Base-by-base conservation (phyloP, 2,888 invertebrate genomes). In the Xestoiulus laeticollis region DNA sequence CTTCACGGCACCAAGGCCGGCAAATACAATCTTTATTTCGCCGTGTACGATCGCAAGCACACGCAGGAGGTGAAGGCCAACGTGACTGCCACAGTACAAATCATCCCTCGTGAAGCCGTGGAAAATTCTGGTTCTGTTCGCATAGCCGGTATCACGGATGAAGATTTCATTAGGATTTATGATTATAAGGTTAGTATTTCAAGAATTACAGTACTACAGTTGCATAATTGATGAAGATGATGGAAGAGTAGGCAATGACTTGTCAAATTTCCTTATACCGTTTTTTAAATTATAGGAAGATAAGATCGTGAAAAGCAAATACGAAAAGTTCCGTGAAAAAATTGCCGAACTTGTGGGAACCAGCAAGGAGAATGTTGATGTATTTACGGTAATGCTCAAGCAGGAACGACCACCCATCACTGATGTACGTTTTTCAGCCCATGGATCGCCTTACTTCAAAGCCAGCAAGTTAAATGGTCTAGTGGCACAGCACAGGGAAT, bases 21-120 rank as follows among this genome's bases (percentile, higher is more conserved):
- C 38, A 95, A 90, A 87, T 92, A 92, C 89, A 90, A 91, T 88
- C 90, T 93, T 30, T 91, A 92, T 53, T 93, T 93, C 90, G 96
- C 95, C 93, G 98, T 98, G 0, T 97, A 97, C 92, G 98, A 99
- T 92, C 94, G 97, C 87, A 97, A 97, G 91, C 97, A 98, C 91
- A 98, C 98, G 0, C 98, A 98, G 92, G 97, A 98, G 92, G 97
- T 99, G 0, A 96, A 96, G 0, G 98, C 98, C n/a, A 98, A 98
- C 92, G 98, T 99, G 0, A 96, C 97, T 0, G 97, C 99, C 0
- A 96, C 95, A 12, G 97, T 99, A 0, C 96, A 97, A 91, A 97
- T 97, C 92, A 98, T 99, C 91, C 96, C 98, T 0, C 97, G 98
- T 91, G 98, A 98, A 90, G 98, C 99, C 26, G 97, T 99, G 26